Conservation (phyloP, 2,888 invertebrate genomes). For the Pristionchus fissidentatus region DNA sequence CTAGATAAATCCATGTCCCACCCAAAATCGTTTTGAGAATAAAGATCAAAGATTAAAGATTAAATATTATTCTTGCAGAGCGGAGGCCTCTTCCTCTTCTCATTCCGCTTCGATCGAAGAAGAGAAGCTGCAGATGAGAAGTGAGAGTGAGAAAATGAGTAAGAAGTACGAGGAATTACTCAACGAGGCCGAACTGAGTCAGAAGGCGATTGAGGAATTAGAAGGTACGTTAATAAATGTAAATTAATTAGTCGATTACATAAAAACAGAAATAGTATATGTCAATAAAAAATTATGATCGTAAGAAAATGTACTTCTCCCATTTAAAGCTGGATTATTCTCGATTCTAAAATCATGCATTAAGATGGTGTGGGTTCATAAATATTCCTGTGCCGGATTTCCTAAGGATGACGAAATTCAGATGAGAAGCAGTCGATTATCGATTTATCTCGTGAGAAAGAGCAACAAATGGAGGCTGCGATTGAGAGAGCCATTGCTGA, state of each 20-base stretch:
- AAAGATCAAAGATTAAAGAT: background rate
- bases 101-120: conserved; percentile 12
- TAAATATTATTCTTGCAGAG: background rate
- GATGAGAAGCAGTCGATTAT: conserved; percentile 17
- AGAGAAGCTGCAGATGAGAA: conserved; percentile 13
- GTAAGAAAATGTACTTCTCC: too few species aligned
- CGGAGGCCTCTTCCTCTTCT: background rate
- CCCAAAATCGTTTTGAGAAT: too few species aligned
- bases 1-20: too few species aligned
- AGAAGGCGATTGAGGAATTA: conserved; percentile 53
- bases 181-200: conserved; percentile 54
- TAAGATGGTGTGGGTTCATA: background rate
- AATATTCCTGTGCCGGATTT: background rate
- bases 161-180: conserved; percentile 53
- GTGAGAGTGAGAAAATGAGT: conserved; percentile 48
- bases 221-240: too few species aligned
- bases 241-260: background rate
- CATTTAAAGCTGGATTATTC: too few species aligned
- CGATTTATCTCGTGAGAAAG: background rate
- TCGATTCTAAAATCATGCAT: too few species aligned
- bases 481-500: conserved; percentile 10
- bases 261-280: background rate
- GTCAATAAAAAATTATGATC: too few species aligned
- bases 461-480: conserved; percentile 20
- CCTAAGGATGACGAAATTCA: background rate